Percentiles rank a stretch among this genome's conserved stretches.
Conservation (phyloP, 2,113 vertebrate species). For the Suricata suricatta region DNA sequence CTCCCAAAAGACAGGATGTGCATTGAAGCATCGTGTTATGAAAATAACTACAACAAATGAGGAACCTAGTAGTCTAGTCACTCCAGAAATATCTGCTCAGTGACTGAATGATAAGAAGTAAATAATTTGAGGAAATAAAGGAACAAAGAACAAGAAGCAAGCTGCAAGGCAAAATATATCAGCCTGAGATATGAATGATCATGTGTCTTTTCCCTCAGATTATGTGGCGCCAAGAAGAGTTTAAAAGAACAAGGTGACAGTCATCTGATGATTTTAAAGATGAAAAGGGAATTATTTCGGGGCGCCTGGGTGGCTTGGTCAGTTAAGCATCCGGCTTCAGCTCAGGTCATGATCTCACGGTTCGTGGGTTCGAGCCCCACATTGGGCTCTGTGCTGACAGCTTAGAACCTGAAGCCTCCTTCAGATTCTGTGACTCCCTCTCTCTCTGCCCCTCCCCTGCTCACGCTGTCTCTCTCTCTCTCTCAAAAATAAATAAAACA, state of each 20-base stretch:
- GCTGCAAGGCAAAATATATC: not conserved
- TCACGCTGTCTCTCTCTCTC: too few species aligned
- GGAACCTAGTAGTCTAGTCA: not conserved
- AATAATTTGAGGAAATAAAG: constrained; percentile 25
- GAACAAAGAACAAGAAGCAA: not conserved
- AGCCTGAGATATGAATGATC: not conserved
- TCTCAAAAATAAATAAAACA: too few species aligned
- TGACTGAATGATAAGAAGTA: not conserved
- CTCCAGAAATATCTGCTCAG: not conserved
- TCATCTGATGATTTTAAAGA: not conserved
- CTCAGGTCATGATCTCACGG: too few species aligned
- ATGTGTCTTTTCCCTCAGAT: not conserved
- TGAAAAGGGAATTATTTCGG: not conserved
- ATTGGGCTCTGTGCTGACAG: too few species aligned
- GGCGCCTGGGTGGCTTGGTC: too few species aligned
- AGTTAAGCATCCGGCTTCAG: too few species aligned
- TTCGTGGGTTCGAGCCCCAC: too few species aligned
- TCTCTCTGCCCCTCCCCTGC: too few species aligned
- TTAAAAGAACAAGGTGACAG: not conserved
- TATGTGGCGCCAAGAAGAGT: not conserved
- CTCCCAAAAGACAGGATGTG: not conserved
- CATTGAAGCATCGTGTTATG: not conserved
- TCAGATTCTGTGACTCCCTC: too few species aligned
- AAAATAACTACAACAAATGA: not conserved
- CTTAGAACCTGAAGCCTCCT: too few species aligned